Conservation (phyloP, 2,797 vertebrate genomes). For the Distichodus sexfasciatus region DNA sequence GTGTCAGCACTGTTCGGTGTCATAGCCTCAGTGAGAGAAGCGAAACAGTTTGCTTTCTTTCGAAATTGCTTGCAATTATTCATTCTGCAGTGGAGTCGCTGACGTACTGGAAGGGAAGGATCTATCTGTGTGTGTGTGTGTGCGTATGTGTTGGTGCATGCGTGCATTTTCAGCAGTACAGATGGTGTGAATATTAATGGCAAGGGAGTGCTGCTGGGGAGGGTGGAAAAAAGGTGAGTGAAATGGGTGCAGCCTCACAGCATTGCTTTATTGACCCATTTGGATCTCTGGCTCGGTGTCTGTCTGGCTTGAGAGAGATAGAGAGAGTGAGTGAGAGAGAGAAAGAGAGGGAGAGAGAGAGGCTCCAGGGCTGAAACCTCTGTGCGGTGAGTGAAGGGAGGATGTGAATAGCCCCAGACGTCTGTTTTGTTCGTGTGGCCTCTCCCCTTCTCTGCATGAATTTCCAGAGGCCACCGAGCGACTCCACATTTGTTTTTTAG, state of each 20-base stretch:
- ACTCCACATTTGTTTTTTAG: not conserved
- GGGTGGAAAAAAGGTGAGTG: too few relatives aligned
- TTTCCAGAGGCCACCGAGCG: not conserved
- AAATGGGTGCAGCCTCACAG: not conserved
- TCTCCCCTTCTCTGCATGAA: not conserved
- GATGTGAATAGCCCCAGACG: not conserved
- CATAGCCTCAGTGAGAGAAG: conserved; percentile 12
- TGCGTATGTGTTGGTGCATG: conserved; percentile 5
- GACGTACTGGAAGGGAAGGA: conserved; percentile 8
- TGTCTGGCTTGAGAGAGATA: conserved; percentile 5
- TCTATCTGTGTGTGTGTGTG: not conserved
- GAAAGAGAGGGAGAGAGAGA: not conserved
- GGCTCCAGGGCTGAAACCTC: conserved; percentile 10
- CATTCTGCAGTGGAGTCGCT: conserved; percentile 5
- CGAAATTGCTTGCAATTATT: conserved; percentile 35
- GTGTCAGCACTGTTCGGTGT: not conserved
- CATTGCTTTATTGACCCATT: conserved; percentile 38
- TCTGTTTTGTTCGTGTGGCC: not conserved
- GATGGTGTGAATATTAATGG: conserved; percentile 41
- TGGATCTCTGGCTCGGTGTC: conserved; percentile 15
- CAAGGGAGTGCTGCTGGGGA: not conserved
- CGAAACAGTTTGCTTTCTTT: conserved; percentile 32
- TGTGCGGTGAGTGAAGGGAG: not conserved
- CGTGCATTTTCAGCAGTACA: conserved; percentile 16
- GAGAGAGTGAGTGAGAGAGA: not conserved